Conservation (phyloP, 2,888 invertebrate species). For the Brachyptera risi region DNA sequence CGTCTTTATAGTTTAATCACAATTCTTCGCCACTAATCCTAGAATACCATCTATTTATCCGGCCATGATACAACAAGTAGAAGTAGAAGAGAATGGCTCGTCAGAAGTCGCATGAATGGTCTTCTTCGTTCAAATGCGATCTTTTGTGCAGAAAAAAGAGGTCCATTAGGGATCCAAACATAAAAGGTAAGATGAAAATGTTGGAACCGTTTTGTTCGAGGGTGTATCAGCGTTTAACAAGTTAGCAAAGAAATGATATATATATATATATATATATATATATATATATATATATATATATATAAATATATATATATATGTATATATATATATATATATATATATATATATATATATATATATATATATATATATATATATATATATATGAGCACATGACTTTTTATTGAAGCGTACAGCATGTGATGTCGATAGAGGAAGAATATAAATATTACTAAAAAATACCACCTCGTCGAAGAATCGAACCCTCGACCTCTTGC, state of each 20-base stretch:
- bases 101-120: not conserved
- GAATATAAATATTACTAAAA: no score
- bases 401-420: no score
- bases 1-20: not conserved
- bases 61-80: constrained; percentile 20
- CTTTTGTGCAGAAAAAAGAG: not conserved
- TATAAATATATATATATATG: no score
- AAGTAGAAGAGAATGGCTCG: not conserved
- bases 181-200: not conserved
- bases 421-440: no score
- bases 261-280: no score
- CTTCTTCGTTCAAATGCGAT: not conserved
- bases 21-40: not conserved
- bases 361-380: no score
- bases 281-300: no score
- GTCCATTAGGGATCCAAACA: not conserved
- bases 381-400: no score
- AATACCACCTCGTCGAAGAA: no score
- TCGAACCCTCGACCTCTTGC: no score
- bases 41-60: constrained; percentile 25
- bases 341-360: no score
- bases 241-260: not conserved
- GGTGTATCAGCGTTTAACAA: not conserved
- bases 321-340: no score
- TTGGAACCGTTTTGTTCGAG: not conserved